These are phyloP conservation scores for Andinoacara biseriatus DNA, from an alignment of 2,113 vertebrate species.

Conservation along the genomic window DNA sequence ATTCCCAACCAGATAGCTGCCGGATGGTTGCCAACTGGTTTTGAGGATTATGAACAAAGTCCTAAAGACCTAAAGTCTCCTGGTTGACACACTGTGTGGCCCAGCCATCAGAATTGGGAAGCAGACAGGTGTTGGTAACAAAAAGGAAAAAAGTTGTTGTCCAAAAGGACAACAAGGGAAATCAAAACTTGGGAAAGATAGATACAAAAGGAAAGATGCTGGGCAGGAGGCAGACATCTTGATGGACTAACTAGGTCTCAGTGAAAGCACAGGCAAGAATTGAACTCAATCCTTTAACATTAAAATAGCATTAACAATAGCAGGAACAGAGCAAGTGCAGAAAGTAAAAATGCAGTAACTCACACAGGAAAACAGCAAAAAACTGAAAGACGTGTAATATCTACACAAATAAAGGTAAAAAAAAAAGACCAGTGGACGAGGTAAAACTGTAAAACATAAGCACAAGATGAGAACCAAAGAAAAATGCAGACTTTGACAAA, in stretches of 20 bases:
- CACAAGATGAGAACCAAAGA: neutral
- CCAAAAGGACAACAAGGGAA: neutral
- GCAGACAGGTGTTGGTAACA: too few species aligned
- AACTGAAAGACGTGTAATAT: neutral
- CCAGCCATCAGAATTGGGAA: too few species aligned
- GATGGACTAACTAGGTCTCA: too few species aligned
- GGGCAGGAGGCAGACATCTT: neutral
- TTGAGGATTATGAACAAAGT: too few species aligned
- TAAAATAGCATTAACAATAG: neutral
- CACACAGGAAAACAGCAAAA: neutral
- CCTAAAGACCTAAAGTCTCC: too few species aligned
- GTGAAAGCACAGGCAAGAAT: neutral
- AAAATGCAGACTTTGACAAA: neutral
- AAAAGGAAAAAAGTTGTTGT: neutral
- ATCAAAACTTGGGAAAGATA: neutral
- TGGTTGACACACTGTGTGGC: constrained; percentile 23
- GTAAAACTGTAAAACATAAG: neutral
- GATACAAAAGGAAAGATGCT: neutral
- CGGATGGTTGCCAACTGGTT: neutral
- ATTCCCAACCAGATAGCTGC: neutral
- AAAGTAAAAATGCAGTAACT: neutral
- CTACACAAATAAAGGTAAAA: neutral
- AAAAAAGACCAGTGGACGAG: neutral
- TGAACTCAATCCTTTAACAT: neutral
- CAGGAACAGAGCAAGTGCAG: rapidly evolving